Evolutionary conservation across 1,140 invertebrate species (phyloP).

Genomic region (Drosophila erecta): DNA sequence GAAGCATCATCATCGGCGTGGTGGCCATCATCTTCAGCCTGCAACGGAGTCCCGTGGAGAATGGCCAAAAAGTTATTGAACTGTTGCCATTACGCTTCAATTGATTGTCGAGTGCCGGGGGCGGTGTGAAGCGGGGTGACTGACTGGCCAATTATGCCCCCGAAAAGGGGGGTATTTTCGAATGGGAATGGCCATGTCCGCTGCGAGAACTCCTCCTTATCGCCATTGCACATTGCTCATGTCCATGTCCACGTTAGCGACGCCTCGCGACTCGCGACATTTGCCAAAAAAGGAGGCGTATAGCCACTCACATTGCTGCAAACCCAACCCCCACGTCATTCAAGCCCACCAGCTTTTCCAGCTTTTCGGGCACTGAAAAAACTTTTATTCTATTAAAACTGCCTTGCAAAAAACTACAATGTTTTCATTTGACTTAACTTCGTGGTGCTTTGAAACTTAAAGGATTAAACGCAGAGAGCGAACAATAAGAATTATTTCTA

Average conservation of each 20-base stretch:
- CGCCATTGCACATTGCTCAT: conserved; percentile 74
- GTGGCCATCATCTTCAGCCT: conserved; percentile 22
- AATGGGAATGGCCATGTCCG: conserved; percentile 29
- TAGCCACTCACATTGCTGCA: not conserved
- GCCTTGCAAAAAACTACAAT: too few relatives aligned
- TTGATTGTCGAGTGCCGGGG: conserved; percentile 55
- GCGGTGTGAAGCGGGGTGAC: conserved; percentile 22
- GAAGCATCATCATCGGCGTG: conserved; percentile 37
- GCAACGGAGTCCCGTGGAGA: conserved; percentile 26
- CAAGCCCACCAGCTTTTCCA: not conserved
- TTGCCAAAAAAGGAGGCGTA: conserved; percentile 45
- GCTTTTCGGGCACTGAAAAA: conserved; percentile 6
- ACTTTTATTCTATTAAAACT: not conserved
- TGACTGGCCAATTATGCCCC: conserved; percentile 61
- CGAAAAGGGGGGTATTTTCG: not conserved
- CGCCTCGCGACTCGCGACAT: conserved; percentile 51
- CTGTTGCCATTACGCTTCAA: conserved; percentile 79
- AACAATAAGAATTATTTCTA: too few relatives aligned
- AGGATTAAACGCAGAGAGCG: too few relatives aligned
- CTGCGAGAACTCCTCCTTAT: conserved; percentile 56
- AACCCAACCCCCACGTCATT: not conserved
- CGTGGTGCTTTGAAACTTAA: too few relatives aligned
- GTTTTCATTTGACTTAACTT: too few relatives aligned
- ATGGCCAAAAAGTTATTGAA: conserved; percentile 78
- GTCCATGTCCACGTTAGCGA: conserved; percentile 63